Evolutionary conservation across 2,888 invertebrate genomes (phyloP), one percentile per base, ranked within the genome.

Genomic region (Drosophila mulleri): DNA sequence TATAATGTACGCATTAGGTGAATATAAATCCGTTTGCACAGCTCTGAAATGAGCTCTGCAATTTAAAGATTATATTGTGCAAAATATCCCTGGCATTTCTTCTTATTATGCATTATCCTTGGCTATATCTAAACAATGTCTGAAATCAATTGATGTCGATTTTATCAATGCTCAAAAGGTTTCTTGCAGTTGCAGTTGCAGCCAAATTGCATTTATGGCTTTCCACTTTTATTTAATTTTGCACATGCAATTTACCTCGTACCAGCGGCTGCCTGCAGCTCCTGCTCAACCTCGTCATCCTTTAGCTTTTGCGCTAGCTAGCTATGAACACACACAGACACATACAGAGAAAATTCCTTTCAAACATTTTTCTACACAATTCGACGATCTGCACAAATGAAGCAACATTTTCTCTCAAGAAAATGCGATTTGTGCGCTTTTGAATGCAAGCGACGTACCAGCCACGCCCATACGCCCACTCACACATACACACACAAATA

Each of bases 361-460:
- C 82, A 86, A 73, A 76, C 71, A 83, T 66, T 72, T 88, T 72
- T 88, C 87, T 82, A 87, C 82, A 86, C 89, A 86, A 81, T 75
- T 83, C 84, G 71, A 68, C 80, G 71, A 63, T 66, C 87, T 80
- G 85, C 85, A 83, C 89, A 87, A 89, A 87, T 87, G 88, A 89
- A 88, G 88, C 88, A 82, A 89, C 88, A 89, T 87, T 89, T 89
- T 87, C 87, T 72, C 69, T 78, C 75, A 72, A 80, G 78, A 89
- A 86, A 86, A 89, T 86, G 89, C 89, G 85, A 87, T 87, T 87
- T 87, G 88, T 84, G 85, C 85, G 89, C 88, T 87, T 87, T 87
- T 87, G 77, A 86, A 87, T 84, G 89, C 89, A 82, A 70, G 75
- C 76, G 63, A 67, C 82, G 88, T 88, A 80, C 65, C 54, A 56